These are phyloP conservation scores for Helicoverpa assulta DNA, from an alignment of 2,888 invertebrate species.

Conservation along the genomic window DNA sequence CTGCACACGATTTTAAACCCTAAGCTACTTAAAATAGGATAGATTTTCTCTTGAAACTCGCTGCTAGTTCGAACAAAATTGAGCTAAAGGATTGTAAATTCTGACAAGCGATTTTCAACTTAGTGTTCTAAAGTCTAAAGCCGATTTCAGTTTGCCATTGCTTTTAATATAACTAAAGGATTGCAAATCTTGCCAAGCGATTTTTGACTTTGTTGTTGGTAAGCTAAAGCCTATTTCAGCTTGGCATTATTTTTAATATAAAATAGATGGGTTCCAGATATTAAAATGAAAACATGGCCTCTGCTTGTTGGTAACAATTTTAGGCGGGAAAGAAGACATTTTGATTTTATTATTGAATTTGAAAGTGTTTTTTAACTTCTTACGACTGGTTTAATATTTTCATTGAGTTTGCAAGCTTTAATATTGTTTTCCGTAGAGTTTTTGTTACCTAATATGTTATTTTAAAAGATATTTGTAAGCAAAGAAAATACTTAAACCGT, in stretches of 20 bases:
- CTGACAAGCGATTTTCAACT: conserved; percentile 29
- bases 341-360: conserved; percentile 32
- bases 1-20: not conserved
- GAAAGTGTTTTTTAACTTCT: conserved; percentile 2
- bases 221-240: accelerated
- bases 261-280: conserved; percentile 47
- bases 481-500: too few relatives aligned
- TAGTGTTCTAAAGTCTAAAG: accelerated
- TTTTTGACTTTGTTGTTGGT: conserved; percentile 11
- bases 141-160: not conserved
- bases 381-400: conserved; percentile 4
- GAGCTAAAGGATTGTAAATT: conserved; percentile 19
- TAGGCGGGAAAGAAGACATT: conserved; percentile 27
- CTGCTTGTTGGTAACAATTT: conserved; percentile 37
- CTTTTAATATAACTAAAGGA: conserved; percentile 42
- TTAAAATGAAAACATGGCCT: conserved; percentile 48
- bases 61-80: conserved; percentile 31
- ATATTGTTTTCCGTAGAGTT: not conserved
- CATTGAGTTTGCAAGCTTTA: conserved; percentile 1
- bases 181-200: conserved; percentile 21
- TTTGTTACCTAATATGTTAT: too few relatives aligned
- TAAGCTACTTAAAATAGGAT: accelerated
- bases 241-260: conserved; percentile 44
- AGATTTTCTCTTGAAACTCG: conserved; percentile 11
- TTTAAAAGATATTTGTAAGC: too few relatives aligned